These are phyloP conservation scores for Pseudobourletiella spinata DNA, from an alignment of 1,140 invertebrate species.

Conservation along the genomic window DNA sequence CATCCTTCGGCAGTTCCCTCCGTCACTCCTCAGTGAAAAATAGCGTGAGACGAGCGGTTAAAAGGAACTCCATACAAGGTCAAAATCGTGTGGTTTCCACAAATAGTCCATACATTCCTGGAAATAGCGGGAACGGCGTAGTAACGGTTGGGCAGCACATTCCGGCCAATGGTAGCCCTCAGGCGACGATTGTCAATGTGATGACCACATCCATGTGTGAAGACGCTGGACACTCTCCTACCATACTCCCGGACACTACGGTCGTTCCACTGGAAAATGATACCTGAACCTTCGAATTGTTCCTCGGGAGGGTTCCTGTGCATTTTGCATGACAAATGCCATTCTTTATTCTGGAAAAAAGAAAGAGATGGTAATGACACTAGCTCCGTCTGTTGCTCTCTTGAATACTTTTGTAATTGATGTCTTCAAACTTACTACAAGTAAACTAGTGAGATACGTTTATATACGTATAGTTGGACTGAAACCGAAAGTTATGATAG, in stretches of 20 bases:
- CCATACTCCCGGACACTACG: background rate
- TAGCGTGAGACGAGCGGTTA: background rate
- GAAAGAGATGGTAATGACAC: too few species aligned
- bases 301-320: too few species aligned
- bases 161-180: background rate
- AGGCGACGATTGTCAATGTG: background rate
- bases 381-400: too few species aligned
- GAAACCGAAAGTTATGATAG: too few species aligned
- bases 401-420: too few species aligned
- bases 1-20: slow-evolving; percentile 3
- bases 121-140: background rate
- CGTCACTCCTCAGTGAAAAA: background rate
- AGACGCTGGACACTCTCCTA: background rate
- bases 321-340: too few species aligned
- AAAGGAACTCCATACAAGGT: background rate
- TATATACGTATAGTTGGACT: too few species aligned
- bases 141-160: background rate
- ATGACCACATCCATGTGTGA: background rate
- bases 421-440: too few species aligned
- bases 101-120: background rate
- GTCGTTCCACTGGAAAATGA: background rate
- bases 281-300: too few species aligned
- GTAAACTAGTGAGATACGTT: too few species aligned
- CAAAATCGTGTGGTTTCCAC: background rate
- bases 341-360: too few species aligned